Base-by-base conservation (phyloP, 2,113 vertebrate species). In the Cathartes aura region DNA sequence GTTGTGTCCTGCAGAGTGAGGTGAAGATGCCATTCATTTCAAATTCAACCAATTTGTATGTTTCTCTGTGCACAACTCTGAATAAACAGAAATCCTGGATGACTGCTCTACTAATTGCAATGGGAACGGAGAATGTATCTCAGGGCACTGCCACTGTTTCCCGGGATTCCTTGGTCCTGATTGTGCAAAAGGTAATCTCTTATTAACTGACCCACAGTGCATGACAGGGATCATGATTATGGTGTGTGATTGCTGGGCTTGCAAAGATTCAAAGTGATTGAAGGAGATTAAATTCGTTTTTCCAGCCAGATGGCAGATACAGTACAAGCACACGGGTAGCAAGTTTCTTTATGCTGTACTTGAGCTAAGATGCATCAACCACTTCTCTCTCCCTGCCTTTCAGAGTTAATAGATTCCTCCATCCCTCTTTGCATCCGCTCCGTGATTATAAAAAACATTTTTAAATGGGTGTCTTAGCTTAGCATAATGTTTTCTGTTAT, bases 121-220 rank as follows among this genome's bases (percentile, higher is more conserved):
- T 90, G 99, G 99, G 71, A 99, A 99, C 50, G 99, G 99, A 96
- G 99, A 99, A 95, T 99, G 99, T 78, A 99, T 99, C 70, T 99
- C 99, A 6, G 99, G 99, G 56, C 99, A 99, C 97, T 99, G 99
- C 94, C 99, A 99, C 97, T 99, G 99, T 97, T 99, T 99, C 87
- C 98, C 99, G 23, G 99, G 99, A 74, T 99, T 99, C 97, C 97
- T 99, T 95, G 99, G 99, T 75, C 99, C 99, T 18, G 99, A 99
- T 94, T 99, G 99, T 96, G 99, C 99, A 92, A 99, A 99, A 99
- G 99, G 99, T 99, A 98, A 97, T 95, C 76, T 84, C 48, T 3
- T 81, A 38, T 73, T 92, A 90, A 66, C 67, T 81, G 82, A 72
- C 76, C 76, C 64, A 19, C 8, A 4, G 70, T 66, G 79, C 70